A percentile compares a stretch with the other conserved stretches of the same genome.
Evolutionary conservation across 2,888 invertebrate genomes (phyloP).

Genomic region (Buathra laborator): DNA sequence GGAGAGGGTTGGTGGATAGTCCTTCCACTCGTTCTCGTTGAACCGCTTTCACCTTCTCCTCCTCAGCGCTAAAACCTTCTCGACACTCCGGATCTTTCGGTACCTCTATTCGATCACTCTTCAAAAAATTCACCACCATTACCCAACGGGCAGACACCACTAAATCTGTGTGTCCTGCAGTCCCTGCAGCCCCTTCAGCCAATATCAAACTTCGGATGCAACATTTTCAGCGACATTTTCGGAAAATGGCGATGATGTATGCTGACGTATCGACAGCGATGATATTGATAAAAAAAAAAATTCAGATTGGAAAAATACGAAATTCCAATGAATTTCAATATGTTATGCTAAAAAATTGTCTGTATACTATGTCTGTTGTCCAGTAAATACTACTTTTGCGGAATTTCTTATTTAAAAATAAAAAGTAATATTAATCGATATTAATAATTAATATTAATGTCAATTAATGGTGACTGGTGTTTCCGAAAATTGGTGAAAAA

Average conservation of each 20-base stretch:
- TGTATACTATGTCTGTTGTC: too few species aligned
- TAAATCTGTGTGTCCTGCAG: not conserved
- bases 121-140: constrained; percentile 15
- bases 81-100: constrained; percentile 22
- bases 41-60: constrained; percentile 9
- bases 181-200: not conserved
- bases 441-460: not conserved
- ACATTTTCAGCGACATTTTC: not conserved
- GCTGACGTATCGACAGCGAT: not conserved
- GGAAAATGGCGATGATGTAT: not conserved
- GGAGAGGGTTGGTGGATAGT: constrained; percentile 24
- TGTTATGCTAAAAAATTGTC: not conserved
- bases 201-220: not conserved
- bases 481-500: not conserved
- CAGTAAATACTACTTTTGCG: not conserved
- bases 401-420: not conserved
- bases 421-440: not conserved
- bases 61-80: constrained; percentile 32
- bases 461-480: not conserved
- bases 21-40: constrained; percentile 12
- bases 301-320: not conserved
- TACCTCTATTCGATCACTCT: constrained; percentile 20
- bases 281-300: not conserved
- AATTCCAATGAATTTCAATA: not conserved
- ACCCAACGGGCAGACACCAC: not conserved